Evolutionary conservation across 1,140 invertebrate species (phyloP), one percentile per base, ranked within the genome.

Genomic region (Sinella curviseta): DNA sequence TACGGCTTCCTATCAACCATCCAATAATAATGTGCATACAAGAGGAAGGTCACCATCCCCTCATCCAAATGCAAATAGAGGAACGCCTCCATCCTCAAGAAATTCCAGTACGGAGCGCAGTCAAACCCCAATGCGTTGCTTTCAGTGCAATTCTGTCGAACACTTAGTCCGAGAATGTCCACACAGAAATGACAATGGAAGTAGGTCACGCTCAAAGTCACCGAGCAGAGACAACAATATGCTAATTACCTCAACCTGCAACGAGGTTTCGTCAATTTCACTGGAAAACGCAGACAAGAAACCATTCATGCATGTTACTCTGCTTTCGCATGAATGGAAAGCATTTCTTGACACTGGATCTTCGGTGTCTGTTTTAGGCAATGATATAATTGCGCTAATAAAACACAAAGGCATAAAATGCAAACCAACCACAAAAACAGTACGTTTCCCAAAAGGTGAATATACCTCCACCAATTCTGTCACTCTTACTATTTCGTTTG

Each of bases 281-380:
- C 57, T 12, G 4, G 24, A 4, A 3, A 12, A 60, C 24, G 24
- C 4, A 8, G 65, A 70, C 65, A 60, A 60, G 4, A 60, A 26
- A 26, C 57, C 65, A 33, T 70, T 30, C 30, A 33, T 70, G 3
- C 8, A 33, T 31, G 31, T 70, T 70, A 30, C 8, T 8, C 2
- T 70, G 12, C 31, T 70, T 3, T 30, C 28, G 14, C 26, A 70
- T 12, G 12, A 4, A 16, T 70, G 4, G 8, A 3, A 8, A 31
- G 65, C 65, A 30, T 70, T 70, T 16, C 12, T 70, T 17, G 65
- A 70, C 24, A 70, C 65, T 12, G 65, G 65, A 14, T 70, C 65
- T n/a, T 30, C 28, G 2, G 31, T 70, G 12, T 70, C 65, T 31
- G 30, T 70, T 1, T 4, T 70, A 4, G 65, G 65, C 26, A 30